phyloP scores from a whole-genome alignment of 2,797 vertebrate genomes.

The Tachyglossus aculeatus region DNA sequence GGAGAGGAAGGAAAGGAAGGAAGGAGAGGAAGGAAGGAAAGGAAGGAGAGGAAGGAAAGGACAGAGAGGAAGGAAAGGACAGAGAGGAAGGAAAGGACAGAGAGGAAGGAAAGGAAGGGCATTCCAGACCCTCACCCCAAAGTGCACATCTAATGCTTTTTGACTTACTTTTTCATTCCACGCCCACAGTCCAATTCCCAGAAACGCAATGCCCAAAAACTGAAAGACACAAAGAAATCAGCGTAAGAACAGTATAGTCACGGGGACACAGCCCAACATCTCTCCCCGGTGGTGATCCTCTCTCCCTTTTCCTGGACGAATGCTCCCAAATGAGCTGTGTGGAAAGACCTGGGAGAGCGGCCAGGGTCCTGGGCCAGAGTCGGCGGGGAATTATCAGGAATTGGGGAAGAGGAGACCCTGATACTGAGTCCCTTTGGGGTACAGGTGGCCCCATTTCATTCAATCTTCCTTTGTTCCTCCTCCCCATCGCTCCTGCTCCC shows the following conservation, averaged over 20 bases:
- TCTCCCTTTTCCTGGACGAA: constrained; percentile 4
- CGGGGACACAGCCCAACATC: neutral
- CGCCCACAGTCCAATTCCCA: constrained; percentile 96
- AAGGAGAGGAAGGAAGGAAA: neutral
- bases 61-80: neutral
- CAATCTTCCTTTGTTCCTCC: no score
- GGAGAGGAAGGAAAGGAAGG: no score
- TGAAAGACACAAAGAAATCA: constrained; percentile 63
- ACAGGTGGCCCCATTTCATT: no score
- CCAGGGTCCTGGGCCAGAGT: no score
- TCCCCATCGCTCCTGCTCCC: no score
- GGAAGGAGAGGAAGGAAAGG: neutral
- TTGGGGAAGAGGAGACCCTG: no score
- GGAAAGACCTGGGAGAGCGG: no score
- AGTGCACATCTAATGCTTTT: neutral
- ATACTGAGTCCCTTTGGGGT: no score
- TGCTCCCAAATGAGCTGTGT: no score
- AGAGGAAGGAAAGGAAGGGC: neutral
- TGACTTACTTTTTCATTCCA: constrained; percentile 97
- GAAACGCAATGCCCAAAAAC: constrained; percentile 96
- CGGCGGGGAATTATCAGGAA: no score
- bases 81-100: neutral
- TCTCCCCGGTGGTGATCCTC: neutral
- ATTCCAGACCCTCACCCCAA: neutral
- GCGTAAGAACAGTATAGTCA: neutral